Evolutionary conservation across 2,797 vertebrate species (phyloP), one percentile per base, ranked within the genome.

Genomic region (Pipistrellus pipistrellus): DNA sequence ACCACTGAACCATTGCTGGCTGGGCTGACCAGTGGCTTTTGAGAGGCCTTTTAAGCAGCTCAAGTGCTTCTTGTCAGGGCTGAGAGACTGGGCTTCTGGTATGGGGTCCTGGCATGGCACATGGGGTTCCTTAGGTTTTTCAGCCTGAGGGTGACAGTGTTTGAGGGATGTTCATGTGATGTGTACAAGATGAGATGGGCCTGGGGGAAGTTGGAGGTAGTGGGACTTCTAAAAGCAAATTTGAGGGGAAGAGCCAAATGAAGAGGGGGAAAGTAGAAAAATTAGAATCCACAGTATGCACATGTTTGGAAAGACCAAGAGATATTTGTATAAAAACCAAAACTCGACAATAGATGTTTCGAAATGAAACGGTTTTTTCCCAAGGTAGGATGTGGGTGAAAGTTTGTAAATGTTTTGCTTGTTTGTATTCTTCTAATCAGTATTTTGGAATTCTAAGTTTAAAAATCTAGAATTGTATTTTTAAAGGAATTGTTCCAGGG

Each of bases 281-380:
- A 69, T 51, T 48, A 10, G 57, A 41, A 18, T 1, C 69, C 38
- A 30, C 4, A n/a, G n/a, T 62, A 62, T 13, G 25, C 18, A 77
- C 32, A 2, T 32, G 12, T 88, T 90, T 35, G n/a, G 51, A 38
- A 81, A 53, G 53, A 80, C 35, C 13, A 4, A 69, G 68, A 66
- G 85, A 85, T 25, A 6, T 55, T 55, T 48, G 35, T 35, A 20
- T 59, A 68, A 48, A 48, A 85, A 69, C 18, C 3, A 30, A 72
- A 72, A 11, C 8, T 3, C 11, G 25, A 69, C 62, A n/a, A 68
- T 55, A 35, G 30, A 14, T 75, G 3, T 77, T 93, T 32, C 57
- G 57, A 32, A 71, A 83, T 80, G 82, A 92, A 72, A 12, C n/a
- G 12, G 2, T 59, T 88, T 96, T 46, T 17, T 90, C 20, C 68